Evolutionary conservation across 2,113 vertebrate species (phyloP).

Genomic region (Philantomba maxwellii): DNA sequence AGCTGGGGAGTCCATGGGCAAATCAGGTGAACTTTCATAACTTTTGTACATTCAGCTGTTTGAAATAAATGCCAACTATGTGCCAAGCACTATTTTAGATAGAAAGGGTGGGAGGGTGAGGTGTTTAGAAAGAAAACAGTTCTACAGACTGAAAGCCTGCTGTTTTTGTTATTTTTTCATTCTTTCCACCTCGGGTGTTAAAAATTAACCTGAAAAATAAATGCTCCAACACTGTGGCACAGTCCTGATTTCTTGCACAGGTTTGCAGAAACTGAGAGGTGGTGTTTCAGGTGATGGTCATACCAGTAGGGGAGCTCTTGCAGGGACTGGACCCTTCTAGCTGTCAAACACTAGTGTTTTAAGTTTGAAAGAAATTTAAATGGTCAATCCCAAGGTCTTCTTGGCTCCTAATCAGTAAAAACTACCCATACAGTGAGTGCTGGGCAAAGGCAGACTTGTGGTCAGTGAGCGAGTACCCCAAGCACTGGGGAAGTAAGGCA

Average conservation of each 20-base stretch:
- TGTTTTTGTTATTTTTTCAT: neutral
- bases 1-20: neutral
- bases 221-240: rapidly evolving
- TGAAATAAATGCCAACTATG: neutral
- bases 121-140: neutral
- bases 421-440: neutral
- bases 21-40: neutral
- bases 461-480: neutral
- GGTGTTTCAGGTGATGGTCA: neutral
- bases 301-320: neutral
- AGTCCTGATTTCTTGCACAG: neutral
- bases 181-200: neutral
- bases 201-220: constrained; percentile 5
- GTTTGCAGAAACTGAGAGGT: neutral
- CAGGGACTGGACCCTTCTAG: neutral
- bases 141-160: neutral
- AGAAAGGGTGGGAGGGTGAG: neutral
- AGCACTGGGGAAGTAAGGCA: neutral
- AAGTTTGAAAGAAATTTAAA: neutral
- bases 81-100: neutral
- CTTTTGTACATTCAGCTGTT: neutral
- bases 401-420: neutral
- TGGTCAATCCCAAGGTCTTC: neutral
- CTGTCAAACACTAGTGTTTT: neutral
- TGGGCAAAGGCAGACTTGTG: neutral